Evolutionary conservation across 1,140 invertebrate species (phyloP).

Genomic region (Danaus plexippus): DNA sequence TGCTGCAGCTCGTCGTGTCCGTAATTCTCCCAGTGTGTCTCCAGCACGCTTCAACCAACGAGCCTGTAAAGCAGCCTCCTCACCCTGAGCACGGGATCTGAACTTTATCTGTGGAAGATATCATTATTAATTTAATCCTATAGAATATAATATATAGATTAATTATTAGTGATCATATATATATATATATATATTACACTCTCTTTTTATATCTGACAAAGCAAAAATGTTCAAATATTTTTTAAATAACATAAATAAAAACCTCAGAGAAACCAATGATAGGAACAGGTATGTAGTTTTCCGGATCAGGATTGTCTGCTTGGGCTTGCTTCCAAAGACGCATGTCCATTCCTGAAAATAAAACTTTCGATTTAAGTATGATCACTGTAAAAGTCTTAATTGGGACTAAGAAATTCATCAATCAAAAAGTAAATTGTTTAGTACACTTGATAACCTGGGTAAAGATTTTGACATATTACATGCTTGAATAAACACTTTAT

Average conservation of each 20-base stretch:
- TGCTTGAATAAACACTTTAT: no score
- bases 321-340: constrained; percentile 92
- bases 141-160: no score
- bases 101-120: constrained; percentile 78
- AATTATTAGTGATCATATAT: no score
- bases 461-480: no score
- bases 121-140: background rate
- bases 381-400: no score
- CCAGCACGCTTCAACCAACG: constrained; percentile 82
- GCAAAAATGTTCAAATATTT: no score
- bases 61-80: constrained; percentile 85
- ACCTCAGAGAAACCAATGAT: constrained; percentile 88
- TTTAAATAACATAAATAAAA: background rate
- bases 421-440: no score
- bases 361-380: constrained; percentile 3
- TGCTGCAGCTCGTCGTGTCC: constrained; percentile 49
- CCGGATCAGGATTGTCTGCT: constrained; percentile 92
- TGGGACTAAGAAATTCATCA: no score
- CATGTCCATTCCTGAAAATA: constrained; percentile 78
- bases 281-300: constrained; percentile 90
- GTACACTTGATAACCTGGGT: no score
- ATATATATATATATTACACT: no score
- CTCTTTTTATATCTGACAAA: no score
- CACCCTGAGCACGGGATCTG: constrained; percentile 85
- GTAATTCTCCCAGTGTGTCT: constrained; percentile 81